phyloP scores from a whole-genome alignment of 2,113 vertebrate species.

The Poeciliopsis prolifica region DNA sequence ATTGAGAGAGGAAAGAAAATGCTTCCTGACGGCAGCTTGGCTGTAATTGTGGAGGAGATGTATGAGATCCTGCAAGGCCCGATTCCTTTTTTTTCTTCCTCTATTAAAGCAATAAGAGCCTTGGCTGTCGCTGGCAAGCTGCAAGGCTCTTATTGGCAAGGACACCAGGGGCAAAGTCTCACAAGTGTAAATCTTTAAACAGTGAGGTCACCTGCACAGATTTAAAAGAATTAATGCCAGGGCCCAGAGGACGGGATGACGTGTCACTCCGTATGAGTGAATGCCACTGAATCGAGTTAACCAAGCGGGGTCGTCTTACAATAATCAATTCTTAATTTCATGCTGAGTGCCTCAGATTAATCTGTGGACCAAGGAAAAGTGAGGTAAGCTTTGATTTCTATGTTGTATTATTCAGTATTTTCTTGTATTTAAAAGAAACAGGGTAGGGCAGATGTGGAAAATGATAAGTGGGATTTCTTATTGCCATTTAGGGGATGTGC shows the following conservation, averaged over 20 bases:
- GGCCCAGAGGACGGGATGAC: constrained; percentile 51
- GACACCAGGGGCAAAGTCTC: constrained; percentile 58
- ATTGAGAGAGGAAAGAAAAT: constrained; percentile 31
- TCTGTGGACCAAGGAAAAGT: constrained; percentile 56
- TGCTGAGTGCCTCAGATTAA: constrained; percentile 79
- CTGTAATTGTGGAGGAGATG: constrained; percentile 47
- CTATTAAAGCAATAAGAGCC: constrained; percentile 48
- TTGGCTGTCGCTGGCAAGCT: constrained; percentile 36
- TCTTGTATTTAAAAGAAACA: constrained; percentile 30
- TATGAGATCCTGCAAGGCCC: constrained; percentile 17
- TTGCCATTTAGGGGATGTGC: constrained; percentile 1
- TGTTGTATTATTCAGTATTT: constrained; percentile 21
- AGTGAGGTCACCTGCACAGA: constrained; percentile 70
- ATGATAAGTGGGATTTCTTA: constrained; percentile 14
- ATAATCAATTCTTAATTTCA: constrained; percentile 86
- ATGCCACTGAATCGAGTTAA: constrained; percentile 71
- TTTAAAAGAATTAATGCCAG: constrained; percentile 71
- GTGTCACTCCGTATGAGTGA: constrained; percentile 39
- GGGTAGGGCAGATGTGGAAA: constrained; percentile 19
- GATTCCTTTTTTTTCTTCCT: constrained; percentile 42
- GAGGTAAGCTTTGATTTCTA: constrained; percentile 62
- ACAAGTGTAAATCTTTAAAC: constrained; percentile 75
- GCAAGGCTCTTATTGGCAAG: constrained; percentile 51
- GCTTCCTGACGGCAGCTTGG: constrained; percentile 16
- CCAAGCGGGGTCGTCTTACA: constrained; percentile 75